phyloP scores from a whole-genome alignment of 1,140 invertebrate genomes.

The Adelges cooleyi region DNA sequence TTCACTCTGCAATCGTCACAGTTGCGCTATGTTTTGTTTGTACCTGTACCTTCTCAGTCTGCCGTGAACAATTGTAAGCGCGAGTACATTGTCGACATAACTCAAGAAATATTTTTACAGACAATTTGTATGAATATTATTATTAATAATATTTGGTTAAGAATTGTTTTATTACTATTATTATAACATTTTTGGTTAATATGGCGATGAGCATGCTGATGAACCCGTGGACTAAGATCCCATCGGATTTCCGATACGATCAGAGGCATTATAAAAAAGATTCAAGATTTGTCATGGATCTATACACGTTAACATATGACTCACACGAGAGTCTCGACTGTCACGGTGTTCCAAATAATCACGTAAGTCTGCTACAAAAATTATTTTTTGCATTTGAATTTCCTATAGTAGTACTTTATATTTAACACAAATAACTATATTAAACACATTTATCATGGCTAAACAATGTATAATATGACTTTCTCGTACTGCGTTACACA shows the following conservation, averaged over 20 bases:
- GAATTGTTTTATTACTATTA: too few species aligned
- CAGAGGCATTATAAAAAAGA: slow-evolving; percentile 72
- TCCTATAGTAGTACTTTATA: too few species aligned
- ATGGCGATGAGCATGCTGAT: slow-evolving; percentile 33
- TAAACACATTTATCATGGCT: too few species aligned
- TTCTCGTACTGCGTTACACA: too few species aligned
- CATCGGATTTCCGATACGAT: slow-evolving; percentile 15
- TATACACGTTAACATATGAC: slow-evolving; percentile 73
- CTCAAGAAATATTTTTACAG: too few species aligned
- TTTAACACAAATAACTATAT: too few species aligned
- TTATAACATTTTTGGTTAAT: too few species aligned
- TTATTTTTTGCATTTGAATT: too few species aligned
- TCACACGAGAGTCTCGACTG: slow-evolving; percentile 58
- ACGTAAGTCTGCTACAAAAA: slow-evolving; percentile 29
- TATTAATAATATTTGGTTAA: too few species aligned
- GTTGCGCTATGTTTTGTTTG: background rate
- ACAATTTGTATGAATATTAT: too few species aligned
- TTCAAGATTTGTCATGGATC: slow-evolving; percentile 63
- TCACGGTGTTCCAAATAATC: slow-evolving; percentile 33
- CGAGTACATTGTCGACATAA: background rate
- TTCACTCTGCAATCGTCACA: background rate
- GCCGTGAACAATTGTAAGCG: background rate
- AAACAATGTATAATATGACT: too few species aligned
- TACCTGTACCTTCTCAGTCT: background rate
- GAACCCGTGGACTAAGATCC: slow-evolving; percentile 31